Conservation (phyloP, 1,140 invertebrate genomes). For the Leptestheria dahalacensis region DNA sequence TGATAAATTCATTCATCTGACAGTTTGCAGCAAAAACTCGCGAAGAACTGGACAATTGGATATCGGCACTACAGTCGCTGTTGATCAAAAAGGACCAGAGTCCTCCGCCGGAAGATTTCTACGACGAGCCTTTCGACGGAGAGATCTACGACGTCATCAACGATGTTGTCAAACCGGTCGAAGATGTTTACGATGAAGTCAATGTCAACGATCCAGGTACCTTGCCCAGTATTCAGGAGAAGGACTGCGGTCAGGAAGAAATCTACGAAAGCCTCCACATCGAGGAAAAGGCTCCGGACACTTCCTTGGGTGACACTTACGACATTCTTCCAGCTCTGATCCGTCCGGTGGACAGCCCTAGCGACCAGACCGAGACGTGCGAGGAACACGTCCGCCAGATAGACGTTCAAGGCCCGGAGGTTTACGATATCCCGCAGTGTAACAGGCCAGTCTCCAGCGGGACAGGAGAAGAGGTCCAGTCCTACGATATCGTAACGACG, state of each 20-base stretch:
- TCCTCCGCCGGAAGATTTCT: neutral
- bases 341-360: neutral
- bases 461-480: neutral
- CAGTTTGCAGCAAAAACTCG: neutral
- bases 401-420: neutral
- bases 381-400: neutral
- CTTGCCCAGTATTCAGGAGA: neutral
- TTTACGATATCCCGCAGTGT: neutral
- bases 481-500: conserved; percentile 1
- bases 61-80: neutral
- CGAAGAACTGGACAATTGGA: neutral
- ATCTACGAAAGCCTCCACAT: neutral
- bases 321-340: neutral
- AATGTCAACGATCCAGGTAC: neutral
- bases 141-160: neutral
- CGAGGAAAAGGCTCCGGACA: neutral
- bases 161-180: neutral
- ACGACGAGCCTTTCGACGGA: neutral
- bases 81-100: neutral
- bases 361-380: neutral
- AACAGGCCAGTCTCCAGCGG: neutral
- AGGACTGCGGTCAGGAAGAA: neutral
- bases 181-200: neutral
- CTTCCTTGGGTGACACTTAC: neutral
- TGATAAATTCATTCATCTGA: neutral